A percentile compares a stretch with the other conserved stretches of the same genome.
phyloP scores from a whole-genome alignment of 2,797 vertebrate genomes.

The Rhodeus uyekii region DNA sequence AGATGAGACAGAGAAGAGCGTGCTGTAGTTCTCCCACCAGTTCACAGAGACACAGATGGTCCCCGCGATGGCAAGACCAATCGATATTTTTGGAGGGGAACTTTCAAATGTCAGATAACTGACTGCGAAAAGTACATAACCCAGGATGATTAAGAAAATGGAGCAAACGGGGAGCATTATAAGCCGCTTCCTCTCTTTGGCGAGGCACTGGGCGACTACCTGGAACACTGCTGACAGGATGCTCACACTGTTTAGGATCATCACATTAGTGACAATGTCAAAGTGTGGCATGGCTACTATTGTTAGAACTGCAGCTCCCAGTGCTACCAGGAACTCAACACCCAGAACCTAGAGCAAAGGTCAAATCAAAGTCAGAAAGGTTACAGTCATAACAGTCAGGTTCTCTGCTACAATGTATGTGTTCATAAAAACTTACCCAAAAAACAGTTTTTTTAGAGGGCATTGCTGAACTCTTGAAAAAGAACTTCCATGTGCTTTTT shows the following conservation, averaged over 20 bases:
- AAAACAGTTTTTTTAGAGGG: too few relatives aligned
- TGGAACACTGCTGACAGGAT: conserved; percentile 61
- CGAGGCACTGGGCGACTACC: conserved; percentile 47
- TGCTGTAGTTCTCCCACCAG: conserved; percentile 74
- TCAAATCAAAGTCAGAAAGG: neutral
- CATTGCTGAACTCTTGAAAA: too few relatives aligned
- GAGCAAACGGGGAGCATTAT: conserved; percentile 54
- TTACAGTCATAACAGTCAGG: neutral
- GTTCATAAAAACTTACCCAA: too few relatives aligned
- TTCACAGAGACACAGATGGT: conserved; percentile 68
- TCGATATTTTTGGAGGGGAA: conserved; percentile 29
- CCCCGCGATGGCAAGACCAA: conserved; percentile 65
- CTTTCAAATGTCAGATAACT: conserved; percentile 50
- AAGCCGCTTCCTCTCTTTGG: conserved; percentile 51
- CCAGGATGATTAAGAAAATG: conserved; percentile 58
- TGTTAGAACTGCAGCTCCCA: conserved; percentile 50
- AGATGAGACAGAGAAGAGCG: conserved; percentile 51
- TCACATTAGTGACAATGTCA: conserved; percentile 60
- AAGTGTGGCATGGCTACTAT: conserved; percentile 60
- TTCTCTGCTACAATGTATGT: neutral
- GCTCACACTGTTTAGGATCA: conserved; percentile 59
- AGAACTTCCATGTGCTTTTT: too few relatives aligned
- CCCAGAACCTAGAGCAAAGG: conserved; percentile 33
- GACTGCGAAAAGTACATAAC: conserved; percentile 59
- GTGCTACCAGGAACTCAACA: conserved; percentile 42